These are phyloP conservation scores for Lordiphosa mommai DNA, from an alignment of 1,140 invertebrate species.

Conservation along the genomic window DNA sequence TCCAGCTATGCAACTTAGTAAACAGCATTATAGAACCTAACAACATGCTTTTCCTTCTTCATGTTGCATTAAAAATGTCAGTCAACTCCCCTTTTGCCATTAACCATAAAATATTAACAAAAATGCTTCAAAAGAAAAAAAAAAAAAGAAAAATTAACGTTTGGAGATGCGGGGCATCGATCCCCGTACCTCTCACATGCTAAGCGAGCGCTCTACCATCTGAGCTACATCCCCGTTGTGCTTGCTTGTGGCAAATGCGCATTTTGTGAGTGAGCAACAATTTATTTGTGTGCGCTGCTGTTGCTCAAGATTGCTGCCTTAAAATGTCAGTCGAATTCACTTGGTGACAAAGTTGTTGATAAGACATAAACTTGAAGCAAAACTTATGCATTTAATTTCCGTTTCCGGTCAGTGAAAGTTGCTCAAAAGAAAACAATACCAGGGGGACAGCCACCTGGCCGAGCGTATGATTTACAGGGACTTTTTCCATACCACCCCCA, in stretches of 20 bases:
- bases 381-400: constrained; percentile 76
- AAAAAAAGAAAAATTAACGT: not conserved
- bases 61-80: too few relatives aligned
- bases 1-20: too few relatives aligned
- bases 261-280: not conserved
- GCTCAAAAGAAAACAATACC: constrained; percentile 49
- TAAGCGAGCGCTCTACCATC: constrained; percentile 92
- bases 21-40: too few relatives aligned
- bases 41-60: too few relatives aligned
- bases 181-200: constrained; percentile 91
- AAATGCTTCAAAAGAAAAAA: not conserved
- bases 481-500: not conserved
- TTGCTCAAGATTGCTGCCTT: too few relatives aligned
- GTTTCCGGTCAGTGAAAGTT: constrained; percentile 72
- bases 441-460: constrained; percentile 40
- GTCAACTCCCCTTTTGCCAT: too few relatives aligned
- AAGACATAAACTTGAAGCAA: constrained; percentile 1
- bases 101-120: too few relatives aligned
- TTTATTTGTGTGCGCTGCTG: too few relatives aligned
- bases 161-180: constrained; percentile 86
- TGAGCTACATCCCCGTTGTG: constrained; percentile 83
- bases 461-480: constrained; percentile 20
- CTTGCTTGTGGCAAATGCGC: not conserved
- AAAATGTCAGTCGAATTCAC: too few relatives aligned
- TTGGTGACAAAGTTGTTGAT: not conserved